phyloP scores from a whole-genome alignment of 2,113 vertebrate species.

The Pardalotus punctatus region DNA sequence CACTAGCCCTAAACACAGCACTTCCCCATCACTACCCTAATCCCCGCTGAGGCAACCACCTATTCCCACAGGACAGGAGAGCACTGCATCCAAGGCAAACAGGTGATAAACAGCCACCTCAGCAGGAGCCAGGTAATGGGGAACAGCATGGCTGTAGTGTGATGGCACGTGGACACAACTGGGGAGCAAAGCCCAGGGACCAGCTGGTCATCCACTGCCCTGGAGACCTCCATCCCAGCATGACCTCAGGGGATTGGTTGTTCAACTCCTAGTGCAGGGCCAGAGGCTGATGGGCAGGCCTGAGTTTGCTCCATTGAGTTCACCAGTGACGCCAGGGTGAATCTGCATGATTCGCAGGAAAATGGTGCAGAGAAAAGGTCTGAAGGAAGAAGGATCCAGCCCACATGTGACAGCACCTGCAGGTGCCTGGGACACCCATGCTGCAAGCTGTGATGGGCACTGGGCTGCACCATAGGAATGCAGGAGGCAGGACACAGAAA shows the following conservation, averaged over 20 bases:
- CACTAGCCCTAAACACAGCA: not conserved
- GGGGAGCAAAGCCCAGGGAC: not conserved
- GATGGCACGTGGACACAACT: fast-evolving
- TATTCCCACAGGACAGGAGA: not conserved
- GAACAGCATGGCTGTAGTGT: not conserved
- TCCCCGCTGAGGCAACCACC: not conserved
- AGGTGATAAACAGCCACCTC: fast-evolving
- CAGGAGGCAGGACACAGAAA: not conserved
- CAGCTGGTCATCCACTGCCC: not conserved
- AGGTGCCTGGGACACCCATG: not conserved
- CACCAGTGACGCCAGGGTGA: fast-evolving
- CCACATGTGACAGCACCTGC: fast-evolving
- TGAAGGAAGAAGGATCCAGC: not conserved
- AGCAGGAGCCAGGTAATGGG: not conserved
- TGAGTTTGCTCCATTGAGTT: fast-evolving
- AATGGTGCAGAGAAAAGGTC: not conserved
- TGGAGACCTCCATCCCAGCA: not conserved
- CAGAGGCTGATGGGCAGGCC: not conserved
- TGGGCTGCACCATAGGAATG: not conserved
- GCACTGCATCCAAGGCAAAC: not conserved
- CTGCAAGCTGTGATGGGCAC: not conserved
- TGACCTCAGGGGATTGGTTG: not conserved
- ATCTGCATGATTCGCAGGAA: not conserved
- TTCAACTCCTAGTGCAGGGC: not conserved
- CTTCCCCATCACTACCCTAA: fast-evolving